Conservation (phyloP, 2,888 invertebrate species). For the Teleiodes luculella region DNA sequence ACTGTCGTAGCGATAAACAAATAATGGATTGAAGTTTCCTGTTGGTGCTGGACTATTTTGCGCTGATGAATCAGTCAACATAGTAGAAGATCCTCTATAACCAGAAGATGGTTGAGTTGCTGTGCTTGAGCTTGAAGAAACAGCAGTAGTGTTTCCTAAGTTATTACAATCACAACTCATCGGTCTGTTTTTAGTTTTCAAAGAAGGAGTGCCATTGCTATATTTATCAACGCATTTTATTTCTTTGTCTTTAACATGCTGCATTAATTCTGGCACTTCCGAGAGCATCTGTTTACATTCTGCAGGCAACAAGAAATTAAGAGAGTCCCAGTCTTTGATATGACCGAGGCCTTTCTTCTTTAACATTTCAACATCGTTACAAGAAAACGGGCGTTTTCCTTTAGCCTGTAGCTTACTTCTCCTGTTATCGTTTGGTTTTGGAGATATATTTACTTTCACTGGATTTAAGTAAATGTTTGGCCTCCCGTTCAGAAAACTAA, state of each 20-base stretch:
- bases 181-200: slow-evolving; percentile 78
- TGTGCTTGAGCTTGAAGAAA: slow-evolving; percentile 84
- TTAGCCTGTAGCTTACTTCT: slow-evolving; percentile 59
- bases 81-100: slow-evolving; percentile 91
- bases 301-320: slow-evolving; percentile 90
- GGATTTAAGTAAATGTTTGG: slow-evolving; percentile 87
- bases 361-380: slow-evolving; percentile 88
- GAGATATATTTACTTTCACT: slow-evolving; percentile 75
- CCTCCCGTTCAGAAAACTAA: slow-evolving; percentile 85
- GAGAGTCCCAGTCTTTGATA: slow-evolving; percentile 95
- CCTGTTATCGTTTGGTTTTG: slow-evolving; percentile 58
- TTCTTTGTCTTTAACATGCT: slow-evolving; percentile 80
- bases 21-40: slow-evolving; percentile 83
- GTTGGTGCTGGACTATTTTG: slow-evolving; percentile 82
- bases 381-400: slow-evolving; percentile 85
- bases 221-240: slow-evolving; percentile 62
- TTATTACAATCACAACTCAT: slow-evolving; percentile 80
- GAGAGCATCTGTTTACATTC: slow-evolving; percentile 89
- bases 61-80: slow-evolving; percentile 86
- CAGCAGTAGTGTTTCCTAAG: slow-evolving; percentile 74
- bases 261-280: slow-evolving; percentile 87
- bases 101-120: slow-evolving; percentile 91
- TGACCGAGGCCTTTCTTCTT: slow-evolving; percentile 90
- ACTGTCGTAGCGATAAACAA: slow-evolving; percentile 90
- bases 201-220: slow-evolving; percentile 58